A percentile compares a stretch with the other conserved stretches of the same genome.
Evolutionary conservation across 2,113 vertebrate species (phyloP).

Genomic region (Etheostoma spectabile): DNA sequence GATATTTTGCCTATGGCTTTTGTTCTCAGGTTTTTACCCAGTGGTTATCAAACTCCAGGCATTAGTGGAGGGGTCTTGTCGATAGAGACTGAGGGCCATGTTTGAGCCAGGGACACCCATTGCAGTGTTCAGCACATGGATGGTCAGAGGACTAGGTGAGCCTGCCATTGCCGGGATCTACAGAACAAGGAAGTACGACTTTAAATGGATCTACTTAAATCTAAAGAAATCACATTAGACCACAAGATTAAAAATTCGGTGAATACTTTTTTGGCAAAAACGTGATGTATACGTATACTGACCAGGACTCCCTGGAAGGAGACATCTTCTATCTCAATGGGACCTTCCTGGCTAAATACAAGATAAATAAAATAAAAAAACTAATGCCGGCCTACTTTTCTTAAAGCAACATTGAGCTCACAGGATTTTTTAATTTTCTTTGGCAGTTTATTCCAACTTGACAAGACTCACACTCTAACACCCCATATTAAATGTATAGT

Average conservation of each 20-base stretch:
- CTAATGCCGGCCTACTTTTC: not conserved
- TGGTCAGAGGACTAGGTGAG: conserved; percentile 78
- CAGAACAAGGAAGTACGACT: not conserved
- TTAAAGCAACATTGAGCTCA: not conserved
- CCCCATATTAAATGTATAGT: not conserved
- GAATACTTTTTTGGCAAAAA: not conserved
- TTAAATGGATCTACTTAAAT: not conserved
- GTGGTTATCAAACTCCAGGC: conserved; percentile 76
- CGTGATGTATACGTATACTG: too few relatives aligned
- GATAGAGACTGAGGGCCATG: conserved; percentile 76
- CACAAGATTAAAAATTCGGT: not conserved
- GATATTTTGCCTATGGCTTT: not conserved
- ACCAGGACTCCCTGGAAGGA: too few relatives aligned
- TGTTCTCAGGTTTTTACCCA: conserved; percentile 70
- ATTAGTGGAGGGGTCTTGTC: conserved; percentile 62
- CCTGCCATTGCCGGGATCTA: conserved; percentile 74
- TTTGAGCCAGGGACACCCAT: conserved; percentile 79
- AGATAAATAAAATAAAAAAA: not conserved
- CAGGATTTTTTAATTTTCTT: not conserved
- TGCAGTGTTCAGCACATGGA: conserved; percentile 83
- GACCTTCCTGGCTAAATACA: too few relatives aligned
- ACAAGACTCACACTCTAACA: not conserved
- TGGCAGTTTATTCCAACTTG: not conserved
- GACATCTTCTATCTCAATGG: too few relatives aligned
- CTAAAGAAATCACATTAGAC: not conserved